Percentiles rank a stretch among this genome's conserved stretches.
Evolutionary conservation across 2,113 vertebrate species (phyloP).

Genomic region (Hippocampus mohnikei): DNA sequence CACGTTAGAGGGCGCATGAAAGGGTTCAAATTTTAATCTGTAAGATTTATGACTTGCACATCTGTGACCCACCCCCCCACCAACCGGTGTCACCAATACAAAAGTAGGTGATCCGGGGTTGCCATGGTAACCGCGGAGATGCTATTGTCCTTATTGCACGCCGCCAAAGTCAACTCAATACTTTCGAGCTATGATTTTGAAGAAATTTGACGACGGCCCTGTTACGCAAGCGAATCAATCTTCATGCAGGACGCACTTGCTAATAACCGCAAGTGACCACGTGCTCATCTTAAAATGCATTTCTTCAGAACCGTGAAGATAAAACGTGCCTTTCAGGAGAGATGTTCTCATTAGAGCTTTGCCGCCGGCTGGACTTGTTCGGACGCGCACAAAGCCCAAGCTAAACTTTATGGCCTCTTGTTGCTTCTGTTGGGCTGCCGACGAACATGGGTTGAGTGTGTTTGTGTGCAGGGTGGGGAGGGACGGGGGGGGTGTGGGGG

Average conservation of each 20-base stretch:
- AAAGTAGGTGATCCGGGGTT: not conserved
- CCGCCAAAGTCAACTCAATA: not conserved
- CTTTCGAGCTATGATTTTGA: not conserved
- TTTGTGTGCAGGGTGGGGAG: constrained; percentile 4
- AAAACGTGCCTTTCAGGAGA: not conserved
- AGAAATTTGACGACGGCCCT: not conserved
- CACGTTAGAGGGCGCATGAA: too few species aligned
- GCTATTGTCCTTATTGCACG: not conserved
- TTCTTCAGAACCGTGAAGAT: not conserved
- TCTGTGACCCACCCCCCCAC: not conserved
- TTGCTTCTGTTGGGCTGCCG: not conserved
- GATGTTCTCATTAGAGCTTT: not conserved
- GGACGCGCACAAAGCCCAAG: not conserved
- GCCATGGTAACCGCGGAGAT: not conserved
- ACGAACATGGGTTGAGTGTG: not conserved
- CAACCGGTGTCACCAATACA: not conserved
- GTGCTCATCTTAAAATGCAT: not conserved
- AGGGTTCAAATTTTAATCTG: too few species aligned
- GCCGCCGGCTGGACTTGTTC: not conserved
- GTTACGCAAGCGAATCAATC: not conserved
- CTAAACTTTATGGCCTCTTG: constrained; percentile 2
- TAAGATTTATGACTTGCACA: not conserved
- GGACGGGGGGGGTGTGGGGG: not conserved
- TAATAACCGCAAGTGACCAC: not conserved
- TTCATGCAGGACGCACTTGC: not conserved